Evolutionary conservation across 2,888 invertebrate genomes (phyloP).

Genomic region (Tetrapedia diversipes): DNA sequence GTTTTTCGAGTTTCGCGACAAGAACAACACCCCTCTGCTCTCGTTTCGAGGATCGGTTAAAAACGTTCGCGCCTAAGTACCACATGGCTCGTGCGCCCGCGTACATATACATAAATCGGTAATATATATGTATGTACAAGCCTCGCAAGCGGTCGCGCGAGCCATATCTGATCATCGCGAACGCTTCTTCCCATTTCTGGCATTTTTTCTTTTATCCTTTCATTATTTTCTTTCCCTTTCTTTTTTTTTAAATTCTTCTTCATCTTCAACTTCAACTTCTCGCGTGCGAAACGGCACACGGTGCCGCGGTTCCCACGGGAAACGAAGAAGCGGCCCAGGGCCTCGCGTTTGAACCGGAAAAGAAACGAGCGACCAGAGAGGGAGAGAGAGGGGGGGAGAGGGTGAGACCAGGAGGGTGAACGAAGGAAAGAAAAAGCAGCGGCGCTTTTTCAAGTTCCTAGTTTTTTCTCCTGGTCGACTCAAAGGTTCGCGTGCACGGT

Average conservation of each 20-base stretch:
- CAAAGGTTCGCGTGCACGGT: not conserved
- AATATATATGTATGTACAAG: constrained; percentile 73
- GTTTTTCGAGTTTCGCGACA: constrained; percentile 6
- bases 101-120: constrained; percentile 71
- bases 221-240: not conserved
- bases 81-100: constrained; percentile 50
- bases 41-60: too few relatives aligned
- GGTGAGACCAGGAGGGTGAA: not conserved
- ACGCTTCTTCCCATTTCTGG: not conserved
- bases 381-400: constrained; percentile 3
- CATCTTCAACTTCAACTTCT: not conserved
- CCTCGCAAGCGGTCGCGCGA: constrained; percentile 57
- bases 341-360: constrained; percentile 13
- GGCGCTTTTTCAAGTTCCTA: too few relatives aligned
- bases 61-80: constrained; percentile 7
- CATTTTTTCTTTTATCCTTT: too few relatives aligned
- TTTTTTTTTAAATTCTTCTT: not conserved
- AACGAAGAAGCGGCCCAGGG: not conserved
- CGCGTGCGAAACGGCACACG: not conserved
- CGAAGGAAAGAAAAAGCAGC: constrained; percentile 4
- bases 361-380: constrained; percentile 5
- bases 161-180: constrained; percentile 5
- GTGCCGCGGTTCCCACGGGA: not conserved
- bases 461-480: not conserved
- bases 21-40: constrained; percentile 1